Percentiles rank a stretch among this genome's conserved stretches.
These are phyloP conservation scores for Conomelus anceps DNA, from an alignment of 2,888 invertebrate species.

Conservation along the genomic window DNA sequence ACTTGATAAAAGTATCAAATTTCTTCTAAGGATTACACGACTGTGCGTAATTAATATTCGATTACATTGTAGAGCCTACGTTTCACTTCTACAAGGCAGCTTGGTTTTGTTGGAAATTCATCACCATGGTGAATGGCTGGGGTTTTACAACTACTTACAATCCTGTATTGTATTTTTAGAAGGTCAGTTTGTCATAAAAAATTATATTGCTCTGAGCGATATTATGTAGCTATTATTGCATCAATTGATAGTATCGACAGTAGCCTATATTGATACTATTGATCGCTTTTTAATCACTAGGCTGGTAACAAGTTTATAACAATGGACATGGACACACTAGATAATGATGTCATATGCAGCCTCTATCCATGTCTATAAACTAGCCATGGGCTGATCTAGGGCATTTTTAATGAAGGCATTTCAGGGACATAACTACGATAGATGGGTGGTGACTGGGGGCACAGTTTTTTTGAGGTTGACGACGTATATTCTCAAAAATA, in stretches of 20 bases:
- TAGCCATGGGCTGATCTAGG: neutral
- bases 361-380: neutral
- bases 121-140: no score
- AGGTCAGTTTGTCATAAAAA: neutral
- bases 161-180: neutral
- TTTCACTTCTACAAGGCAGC: no score
- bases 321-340: neutral
- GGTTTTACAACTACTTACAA: no score
- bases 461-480: no score
- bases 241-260: neutral
- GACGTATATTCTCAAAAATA: no score
- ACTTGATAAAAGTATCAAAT: no score
- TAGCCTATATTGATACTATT: no score
- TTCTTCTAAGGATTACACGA: no score
- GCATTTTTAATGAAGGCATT: neutral
- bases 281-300: neutral
- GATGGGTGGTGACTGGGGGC: neutral
- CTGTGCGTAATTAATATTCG: no score
- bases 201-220: neutral
- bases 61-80: no score
- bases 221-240: neutral
- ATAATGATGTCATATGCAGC: neutral
- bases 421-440: neutral
- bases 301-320: neutral
- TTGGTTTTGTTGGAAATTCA: no score